Percentiles rank a stretch among this genome's conserved stretches.
phyloP scores from a whole-genome alignment of 2,888 invertebrate genomes.

The Standfussiana lucernea region DNA sequence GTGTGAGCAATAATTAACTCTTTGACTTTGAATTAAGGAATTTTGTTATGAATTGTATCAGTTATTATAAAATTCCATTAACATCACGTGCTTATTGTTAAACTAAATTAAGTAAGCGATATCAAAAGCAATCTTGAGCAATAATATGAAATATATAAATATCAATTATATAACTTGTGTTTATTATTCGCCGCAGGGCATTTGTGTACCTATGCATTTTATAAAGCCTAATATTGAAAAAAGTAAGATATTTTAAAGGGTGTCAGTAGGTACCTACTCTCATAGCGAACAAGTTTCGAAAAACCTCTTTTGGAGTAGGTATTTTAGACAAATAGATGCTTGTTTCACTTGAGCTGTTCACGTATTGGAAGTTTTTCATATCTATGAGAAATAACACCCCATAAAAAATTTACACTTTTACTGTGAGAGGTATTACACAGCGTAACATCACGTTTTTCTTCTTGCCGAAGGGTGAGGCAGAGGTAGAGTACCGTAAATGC shows the following conservation, averaged over 20 bases:
- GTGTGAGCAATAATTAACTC: slow-evolving; percentile 28
- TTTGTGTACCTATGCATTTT: background rate
- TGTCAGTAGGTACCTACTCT: background rate
- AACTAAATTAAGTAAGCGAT: slow-evolving; percentile 18
- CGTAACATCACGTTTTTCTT: background rate
- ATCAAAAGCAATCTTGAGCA: slow-evolving; percentile 14
- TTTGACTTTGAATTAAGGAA: slow-evolving; percentile 18
- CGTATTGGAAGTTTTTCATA: background rate
- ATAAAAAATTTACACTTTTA: background rate
- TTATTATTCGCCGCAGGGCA: slow-evolving; percentile 12
- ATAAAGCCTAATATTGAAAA: background rate
- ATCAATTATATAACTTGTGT: slow-evolving; percentile 33
- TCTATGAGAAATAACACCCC: background rate
- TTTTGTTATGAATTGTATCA: background rate
- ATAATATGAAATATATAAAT: slow-evolving; percentile 28
- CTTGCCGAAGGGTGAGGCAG: background rate
- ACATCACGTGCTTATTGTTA: slow-evolving; percentile 14
- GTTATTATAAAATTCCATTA: slow-evolving; percentile 13
- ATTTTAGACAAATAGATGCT: background rate
- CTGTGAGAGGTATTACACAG: background rate
- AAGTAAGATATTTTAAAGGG: background rate
- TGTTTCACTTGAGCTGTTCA: background rate
- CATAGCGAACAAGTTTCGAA: background rate
- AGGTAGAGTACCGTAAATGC: background rate
- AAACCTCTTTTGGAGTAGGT: background rate